Percentiles rank a stretch among this genome's conserved stretches.
These are phyloP conservation scores for Chionoecetes opilio DNA, from an alignment of 1,140 invertebrate species.

Conservation along the genomic window DNA sequence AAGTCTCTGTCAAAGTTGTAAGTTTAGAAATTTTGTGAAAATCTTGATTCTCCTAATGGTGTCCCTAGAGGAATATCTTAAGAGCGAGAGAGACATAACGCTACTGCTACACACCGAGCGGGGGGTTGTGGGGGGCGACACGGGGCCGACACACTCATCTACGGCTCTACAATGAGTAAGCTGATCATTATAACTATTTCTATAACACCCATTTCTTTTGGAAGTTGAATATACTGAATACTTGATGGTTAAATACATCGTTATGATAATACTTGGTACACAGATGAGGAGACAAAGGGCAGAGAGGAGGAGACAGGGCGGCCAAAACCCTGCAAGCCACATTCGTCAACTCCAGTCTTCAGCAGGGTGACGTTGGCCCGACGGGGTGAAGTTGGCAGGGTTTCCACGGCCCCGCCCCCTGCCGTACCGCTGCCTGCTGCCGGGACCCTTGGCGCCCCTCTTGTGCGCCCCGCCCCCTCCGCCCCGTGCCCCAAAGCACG, in stretches of 20 bases:
- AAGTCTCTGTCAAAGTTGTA: constrained; percentile 67
- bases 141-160: constrained; percentile 61
- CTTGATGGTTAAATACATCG: constrained; percentile 71
- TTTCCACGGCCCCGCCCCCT: constrained; percentile 67
- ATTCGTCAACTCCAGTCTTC: constrained; percentile 80
- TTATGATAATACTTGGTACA: constrained; percentile 66
- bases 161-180: constrained; percentile 63
- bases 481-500: background rate
- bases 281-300: constrained; percentile 49
- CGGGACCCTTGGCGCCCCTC: constrained; percentile 55
- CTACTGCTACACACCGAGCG: background rate
- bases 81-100: constrained; percentile 13
- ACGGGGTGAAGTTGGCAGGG: constrained; percentile 69
- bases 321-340: constrained; percentile 78
- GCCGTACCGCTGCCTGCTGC: constrained; percentile 58
- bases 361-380: constrained; percentile 62
- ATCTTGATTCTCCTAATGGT: constrained; percentile 49
- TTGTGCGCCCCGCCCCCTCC: constrained; percentile 50
- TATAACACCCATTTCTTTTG: constrained; percentile 66
- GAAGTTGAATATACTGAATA: constrained; percentile 71
- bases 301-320: constrained; percentile 77
- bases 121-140: background rate
- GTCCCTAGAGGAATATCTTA: constrained; percentile 60
- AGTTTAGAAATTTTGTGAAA: constrained; percentile 5
- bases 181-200: constrained; percentile 66